phyloP scores from a whole-genome alignment of 2,113 vertebrate species.

The Cebidichthys violaceus region DNA sequence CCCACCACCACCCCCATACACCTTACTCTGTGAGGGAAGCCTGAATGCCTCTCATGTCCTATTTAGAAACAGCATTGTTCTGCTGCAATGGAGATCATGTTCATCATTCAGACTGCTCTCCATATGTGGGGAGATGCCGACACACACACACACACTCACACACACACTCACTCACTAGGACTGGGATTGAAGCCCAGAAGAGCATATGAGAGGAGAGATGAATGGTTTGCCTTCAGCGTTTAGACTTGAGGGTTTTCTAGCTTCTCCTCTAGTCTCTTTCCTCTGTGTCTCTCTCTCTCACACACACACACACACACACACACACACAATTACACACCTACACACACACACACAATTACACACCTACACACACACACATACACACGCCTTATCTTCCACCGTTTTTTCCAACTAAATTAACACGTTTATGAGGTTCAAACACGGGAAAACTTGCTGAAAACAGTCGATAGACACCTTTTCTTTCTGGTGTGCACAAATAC shows the following conservation, averaged over 20 bases:
- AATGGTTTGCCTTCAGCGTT: slow-evolving; percentile 75
- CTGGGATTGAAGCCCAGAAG: slow-evolving; percentile 75
- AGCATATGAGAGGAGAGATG: slow-evolving; percentile 76
- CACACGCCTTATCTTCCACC: background rate
- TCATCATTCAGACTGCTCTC: slow-evolving; percentile 72
- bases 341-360: no score
- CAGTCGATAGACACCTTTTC: no score
- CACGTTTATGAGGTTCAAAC: background rate
- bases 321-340: no score
- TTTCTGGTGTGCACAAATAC: no score
- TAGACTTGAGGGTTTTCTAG: slow-evolving; percentile 66
- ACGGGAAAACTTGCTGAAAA: background rate
- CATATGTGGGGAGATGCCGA: slow-evolving; percentile 48
- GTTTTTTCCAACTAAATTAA: background rate
- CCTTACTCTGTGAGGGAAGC: slow-evolving; percentile 49
- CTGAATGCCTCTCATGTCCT: slow-evolving; percentile 75
- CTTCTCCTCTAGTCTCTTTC: slow-evolving; percentile 31
- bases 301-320: background rate
- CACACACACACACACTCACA: slow-evolving; percentile 18
- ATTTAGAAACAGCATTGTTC: slow-evolving; percentile 78
- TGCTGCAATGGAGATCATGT: slow-evolving; percentile 74
- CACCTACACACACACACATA: no score
- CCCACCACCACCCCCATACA: slow-evolving; percentile 9
- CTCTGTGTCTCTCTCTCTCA: background rate
- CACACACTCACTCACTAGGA: slow-evolving; percentile 22